Evolutionary conservation across 2,113 vertebrate species (phyloP).

Genomic region (zebrafish (Danio rerio)): GRCz12tu NC_133198.1:28395001-28395500

Average conservation of each 20-base stretch:
- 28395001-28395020: too few relatives aligned
- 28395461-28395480: conserved; percentile 71
- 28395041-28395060: too few relatives aligned
- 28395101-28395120: conserved; percentile 43
- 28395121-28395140: conserved; percentile 72
- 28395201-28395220: conserved; percentile 76
- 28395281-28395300: conserved; percentile 60
- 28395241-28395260: conserved; percentile 66
- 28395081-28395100: conserved; percentile 16
- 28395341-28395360: conserved; percentile 69
- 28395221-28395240: conserved; percentile 85
- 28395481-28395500: conserved; percentile 62
- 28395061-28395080: too few relatives aligned
- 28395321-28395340: conserved; percentile 23
- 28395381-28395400: conserved; percentile 54
- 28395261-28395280: conserved; percentile 62
- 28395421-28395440: conserved; percentile 38
- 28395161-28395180: conserved; percentile 75
- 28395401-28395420: conserved; percentile 68
- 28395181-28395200: conserved; percentile 78
- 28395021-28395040: too few relatives aligned
- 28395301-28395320: conserved; percentile 44
- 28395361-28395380: conserved; percentile 48
- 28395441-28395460: conserved; percentile 8
- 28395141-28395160: conserved; percentile 85